Evolutionary conservation across 2,113 vertebrate genomes (phyloP).

Genomic region (Raja brachyura): DNA sequence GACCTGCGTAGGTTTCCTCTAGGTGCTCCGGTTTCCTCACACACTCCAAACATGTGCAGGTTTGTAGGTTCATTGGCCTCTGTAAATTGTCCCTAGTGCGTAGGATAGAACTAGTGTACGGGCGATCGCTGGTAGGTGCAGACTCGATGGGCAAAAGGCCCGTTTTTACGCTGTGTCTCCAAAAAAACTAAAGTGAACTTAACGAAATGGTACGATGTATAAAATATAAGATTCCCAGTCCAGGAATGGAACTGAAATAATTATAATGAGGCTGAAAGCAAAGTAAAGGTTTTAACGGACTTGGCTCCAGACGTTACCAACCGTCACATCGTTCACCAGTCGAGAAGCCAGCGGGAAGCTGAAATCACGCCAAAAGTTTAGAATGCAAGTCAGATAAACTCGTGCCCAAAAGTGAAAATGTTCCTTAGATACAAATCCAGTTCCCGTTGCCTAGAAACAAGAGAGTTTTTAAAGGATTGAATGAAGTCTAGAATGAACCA

Average conservation of each 20-base stretch:
- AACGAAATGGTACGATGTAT: neutral
- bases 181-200: too few relatives aligned
- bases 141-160: too few relatives aligned
- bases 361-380: neutral
- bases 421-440: neutral
- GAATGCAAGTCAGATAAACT: neutral
- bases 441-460: neutral
- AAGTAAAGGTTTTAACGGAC: neutral
- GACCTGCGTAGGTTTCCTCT: too few relatives aligned
- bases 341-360: neutral
- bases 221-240: neutral
- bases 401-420: neutral
- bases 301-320: neutral
- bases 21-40: too few relatives aligned
- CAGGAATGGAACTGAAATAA: neutral
- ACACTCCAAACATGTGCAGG: too few relatives aligned
- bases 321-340: neutral
- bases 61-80: too few relatives aligned
- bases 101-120: too few relatives aligned
- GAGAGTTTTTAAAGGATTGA: neutral
- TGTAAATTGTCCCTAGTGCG: too few relatives aligned
- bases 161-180: too few relatives aligned
- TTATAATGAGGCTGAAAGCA: neutral
- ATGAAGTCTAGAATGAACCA: neutral
- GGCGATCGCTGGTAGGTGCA: too few relatives aligned